A percentile compares a stretch with the other conserved stretches of the same genome.
These are phyloP conservation scores for Turritopsis rubra DNA, from an alignment of 30 jellyfish, hydroid and myxozoan species.

Conservation along the genomic window DNA sequence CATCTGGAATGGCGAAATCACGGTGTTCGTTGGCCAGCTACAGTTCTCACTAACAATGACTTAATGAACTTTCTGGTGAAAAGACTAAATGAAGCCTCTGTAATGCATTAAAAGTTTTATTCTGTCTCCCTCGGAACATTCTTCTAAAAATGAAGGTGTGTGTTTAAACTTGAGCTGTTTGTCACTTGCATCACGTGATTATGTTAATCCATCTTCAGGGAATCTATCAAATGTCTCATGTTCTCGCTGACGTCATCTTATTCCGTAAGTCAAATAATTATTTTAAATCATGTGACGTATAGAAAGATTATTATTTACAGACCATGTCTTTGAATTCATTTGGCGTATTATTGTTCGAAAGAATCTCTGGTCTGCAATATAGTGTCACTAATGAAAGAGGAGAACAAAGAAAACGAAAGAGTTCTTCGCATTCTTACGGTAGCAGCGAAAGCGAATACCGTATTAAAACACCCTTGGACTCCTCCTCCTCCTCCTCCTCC, in stretches of 20 bases:
- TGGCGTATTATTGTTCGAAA: too few relatives aligned
- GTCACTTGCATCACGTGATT: background rate
- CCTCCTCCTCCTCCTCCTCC: too few relatives aligned
- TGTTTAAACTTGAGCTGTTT: background rate
- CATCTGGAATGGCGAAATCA: slow-evolving; percentile 70
- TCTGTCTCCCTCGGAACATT: background rate
- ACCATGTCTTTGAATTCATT: too few relatives aligned
- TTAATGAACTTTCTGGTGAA: slow-evolving; percentile 52
- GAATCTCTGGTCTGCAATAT: too few relatives aligned
- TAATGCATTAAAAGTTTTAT: background rate
- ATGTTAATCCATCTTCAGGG: slow-evolving; percentile 47
- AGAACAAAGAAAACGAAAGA: too few relatives aligned
- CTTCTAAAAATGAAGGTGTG: background rate
- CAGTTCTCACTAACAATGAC: slow-evolving; percentile 51
- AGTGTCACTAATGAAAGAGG: too few relatives aligned
- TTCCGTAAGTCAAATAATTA: slow-evolving; percentile 48
- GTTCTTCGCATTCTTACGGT: too few relatives aligned
- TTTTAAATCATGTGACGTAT: background rate
- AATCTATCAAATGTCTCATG: slow-evolving; percentile 66
- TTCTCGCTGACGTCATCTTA: slow-evolving; percentile 64
- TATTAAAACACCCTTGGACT: too few relatives aligned
- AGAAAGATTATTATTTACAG: too few relatives aligned
- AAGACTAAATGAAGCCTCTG: slow-evolving; percentile 89
- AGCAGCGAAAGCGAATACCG: too few relatives aligned
- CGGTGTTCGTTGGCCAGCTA: slow-evolving; percentile 79